Conservation (phyloP, 2,113 vertebrate genomes). For the Lichenostomus cassidix region DNA sequence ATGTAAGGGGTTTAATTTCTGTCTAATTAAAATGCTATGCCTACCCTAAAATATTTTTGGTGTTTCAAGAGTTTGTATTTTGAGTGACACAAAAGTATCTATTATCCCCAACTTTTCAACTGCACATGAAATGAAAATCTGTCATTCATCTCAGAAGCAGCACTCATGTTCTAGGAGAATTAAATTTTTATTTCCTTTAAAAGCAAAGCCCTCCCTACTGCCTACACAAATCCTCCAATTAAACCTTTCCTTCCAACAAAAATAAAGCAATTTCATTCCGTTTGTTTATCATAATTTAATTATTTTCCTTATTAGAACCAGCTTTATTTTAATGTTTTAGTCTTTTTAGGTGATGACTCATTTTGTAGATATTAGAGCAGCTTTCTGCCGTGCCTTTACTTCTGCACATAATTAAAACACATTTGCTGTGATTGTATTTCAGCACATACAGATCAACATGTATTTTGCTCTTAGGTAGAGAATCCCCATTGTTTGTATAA, state of each 20-base stretch:
- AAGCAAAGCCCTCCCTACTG: slow-evolving; percentile 14
- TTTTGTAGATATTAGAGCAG: not conserved
- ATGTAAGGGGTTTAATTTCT: not conserved
- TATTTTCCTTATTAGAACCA: slow-evolving; percentile 44
- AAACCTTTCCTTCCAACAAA: slow-evolving; percentile 25
- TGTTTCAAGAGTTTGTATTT: not conserved
- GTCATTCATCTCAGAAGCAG: not conserved
- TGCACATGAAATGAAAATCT: not conserved
- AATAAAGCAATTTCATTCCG: not conserved
- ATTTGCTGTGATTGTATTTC: slow-evolving; percentile 46
- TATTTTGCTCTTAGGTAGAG: slow-evolving; percentile 53
- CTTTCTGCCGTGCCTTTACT: not conserved
- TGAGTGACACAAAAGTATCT: not conserved
- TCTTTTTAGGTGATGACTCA: slow-evolving; percentile 23
- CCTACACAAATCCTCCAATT: slow-evolving; percentile 44
- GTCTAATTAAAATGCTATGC: not conserved
- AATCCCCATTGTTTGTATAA: slow-evolving; percentile 36
- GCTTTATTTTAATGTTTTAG: slow-evolving; percentile 21
- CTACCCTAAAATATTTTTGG: not conserved
- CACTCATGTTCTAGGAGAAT: not conserved
- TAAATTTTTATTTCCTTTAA: not conserved
- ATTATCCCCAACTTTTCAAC: not conserved
- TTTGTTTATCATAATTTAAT: slow-evolving; percentile 55
- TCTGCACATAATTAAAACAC: slow-evolving; percentile 10
- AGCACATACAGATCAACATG: slow-evolving; percentile 18